These are phyloP conservation scores for Oophaga pumilio DNA, from an alignment of 2,113 vertebrate genomes.

Conservation along the genomic window DNA sequence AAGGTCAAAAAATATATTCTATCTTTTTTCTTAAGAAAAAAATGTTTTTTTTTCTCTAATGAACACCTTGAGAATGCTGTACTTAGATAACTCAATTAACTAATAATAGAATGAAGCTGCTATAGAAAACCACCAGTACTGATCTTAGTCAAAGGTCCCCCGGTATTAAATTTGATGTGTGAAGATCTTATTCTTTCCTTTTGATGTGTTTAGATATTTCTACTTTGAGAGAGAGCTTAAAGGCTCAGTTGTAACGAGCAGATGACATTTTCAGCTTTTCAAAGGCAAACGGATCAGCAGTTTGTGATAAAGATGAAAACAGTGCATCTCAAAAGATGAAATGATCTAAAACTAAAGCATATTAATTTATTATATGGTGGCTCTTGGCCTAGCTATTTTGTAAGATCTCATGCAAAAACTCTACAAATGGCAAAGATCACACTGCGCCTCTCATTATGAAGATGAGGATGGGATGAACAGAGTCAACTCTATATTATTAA, in stretches of 20 bases:
- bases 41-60: not conserved
- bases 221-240: slow-evolving; percentile 8
- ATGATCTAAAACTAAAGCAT: not conserved
- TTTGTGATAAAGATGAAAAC: not conserved
- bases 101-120: not conserved
- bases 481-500: too few species aligned
- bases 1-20: not conserved
- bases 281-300: not conserved
- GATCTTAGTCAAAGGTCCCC: slow-evolving; percentile 8
- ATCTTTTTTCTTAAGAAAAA: not conserved
- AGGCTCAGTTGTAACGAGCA: slow-evolving; percentile 5
- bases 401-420: not conserved
- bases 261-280: not conserved
- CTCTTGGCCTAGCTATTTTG: not conserved
- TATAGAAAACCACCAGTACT: not conserved
- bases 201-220: slow-evolving; percentile 31
- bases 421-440: too few species aligned
- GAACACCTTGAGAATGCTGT: slow-evolving; percentile 4
- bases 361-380: not conserved
- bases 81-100: not conserved
- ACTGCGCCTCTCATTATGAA: too few species aligned
- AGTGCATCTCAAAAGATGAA: not conserved
- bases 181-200: slow-evolving; percentile 1
- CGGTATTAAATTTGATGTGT: slow-evolving; percentile 17
- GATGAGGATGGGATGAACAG: too few species aligned